These are phyloP conservation scores for Ondatra zibethicus DNA, from an alignment of 2,113 vertebrate genomes.

Conservation along the genomic window DNA sequence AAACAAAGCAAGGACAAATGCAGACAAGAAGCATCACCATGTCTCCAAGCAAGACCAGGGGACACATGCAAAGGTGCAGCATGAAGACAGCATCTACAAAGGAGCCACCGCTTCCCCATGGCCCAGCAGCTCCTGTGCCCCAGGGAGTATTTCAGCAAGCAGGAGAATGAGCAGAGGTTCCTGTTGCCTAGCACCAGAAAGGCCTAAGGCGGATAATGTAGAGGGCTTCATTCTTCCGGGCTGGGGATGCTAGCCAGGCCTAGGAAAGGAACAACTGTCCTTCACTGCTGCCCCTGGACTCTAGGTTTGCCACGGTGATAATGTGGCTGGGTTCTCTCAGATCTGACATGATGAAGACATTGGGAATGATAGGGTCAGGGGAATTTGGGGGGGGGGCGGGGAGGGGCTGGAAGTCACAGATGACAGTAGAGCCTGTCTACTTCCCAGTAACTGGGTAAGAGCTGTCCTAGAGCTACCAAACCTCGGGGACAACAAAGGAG, in stretches of 20 bases:
- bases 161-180: constrained; percentile 43
- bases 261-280: background rate
- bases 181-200: constrained; percentile 41
- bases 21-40: constrained; percentile 93
- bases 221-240: background rate
- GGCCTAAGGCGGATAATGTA: background rate
- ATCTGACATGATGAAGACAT: background rate
- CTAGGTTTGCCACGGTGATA: constrained; percentile 84
- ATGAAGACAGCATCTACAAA: constrained; percentile 95
- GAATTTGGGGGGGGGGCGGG: background rate
- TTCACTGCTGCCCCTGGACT: constrained; percentile 55
- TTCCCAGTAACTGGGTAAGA: background rate
- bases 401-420: background rate
- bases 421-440: background rate
- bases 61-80: constrained; percentile 93
- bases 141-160: constrained; percentile 59
- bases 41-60: constrained; percentile 92
- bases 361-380: background rate
- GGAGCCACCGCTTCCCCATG: constrained; percentile 84
- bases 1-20: constrained; percentile 83
- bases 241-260: constrained; percentile 31
- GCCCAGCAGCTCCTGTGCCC: constrained; percentile 50
- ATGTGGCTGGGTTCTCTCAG: background rate
- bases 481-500: background rate
- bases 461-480: background rate